Evolutionary conservation across 2,888 invertebrate species (phyloP).

Genomic region (Argyresthia goedartella): DNA sequence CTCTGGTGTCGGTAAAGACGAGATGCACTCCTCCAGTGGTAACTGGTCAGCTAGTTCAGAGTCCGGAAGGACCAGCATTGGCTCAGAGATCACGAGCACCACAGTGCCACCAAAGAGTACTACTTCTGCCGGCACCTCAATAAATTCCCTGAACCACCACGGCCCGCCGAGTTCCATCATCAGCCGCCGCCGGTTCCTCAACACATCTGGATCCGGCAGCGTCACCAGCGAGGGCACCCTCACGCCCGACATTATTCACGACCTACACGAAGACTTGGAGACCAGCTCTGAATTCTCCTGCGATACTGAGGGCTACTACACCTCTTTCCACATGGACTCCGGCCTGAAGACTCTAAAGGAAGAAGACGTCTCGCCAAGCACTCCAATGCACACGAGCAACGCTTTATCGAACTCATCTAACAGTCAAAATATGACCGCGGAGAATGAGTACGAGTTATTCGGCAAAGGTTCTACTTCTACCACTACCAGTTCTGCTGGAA

Average conservation of each 20-base stretch:
- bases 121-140: constrained; percentile 76
- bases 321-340: constrained; percentile 97
- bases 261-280: constrained; percentile 86
- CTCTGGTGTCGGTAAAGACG: constrained; percentile 78
- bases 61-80: constrained; percentile 87
- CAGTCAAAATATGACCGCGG: constrained; percentile 80
- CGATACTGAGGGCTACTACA: constrained; percentile 98
- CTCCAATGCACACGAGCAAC: constrained; percentile 79
- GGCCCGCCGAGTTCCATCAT: constrained; percentile 79
- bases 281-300: constrained; percentile 94
- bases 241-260: constrained; percentile 85
- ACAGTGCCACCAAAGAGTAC: constrained; percentile 80
- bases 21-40: constrained; percentile 90
- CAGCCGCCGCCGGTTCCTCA: constrained; percentile 75
- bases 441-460: constrained; percentile 91
- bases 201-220: constrained; percentile 85
- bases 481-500: constrained; percentile 91
- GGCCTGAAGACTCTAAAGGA: constrained; percentile 89
- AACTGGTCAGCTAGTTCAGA: constrained; percentile 97
- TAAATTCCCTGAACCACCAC: constrained; percentile 74
- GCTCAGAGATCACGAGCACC: constrained; percentile 82
- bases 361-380: constrained; percentile 72
- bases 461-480: constrained; percentile 94
- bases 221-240: constrained; percentile 88
- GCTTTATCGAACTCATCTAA: constrained; percentile 78